Base-by-base conservation (phyloP, 2,113 vertebrate genomes). In the Odontophorus gujanensis region DNA sequence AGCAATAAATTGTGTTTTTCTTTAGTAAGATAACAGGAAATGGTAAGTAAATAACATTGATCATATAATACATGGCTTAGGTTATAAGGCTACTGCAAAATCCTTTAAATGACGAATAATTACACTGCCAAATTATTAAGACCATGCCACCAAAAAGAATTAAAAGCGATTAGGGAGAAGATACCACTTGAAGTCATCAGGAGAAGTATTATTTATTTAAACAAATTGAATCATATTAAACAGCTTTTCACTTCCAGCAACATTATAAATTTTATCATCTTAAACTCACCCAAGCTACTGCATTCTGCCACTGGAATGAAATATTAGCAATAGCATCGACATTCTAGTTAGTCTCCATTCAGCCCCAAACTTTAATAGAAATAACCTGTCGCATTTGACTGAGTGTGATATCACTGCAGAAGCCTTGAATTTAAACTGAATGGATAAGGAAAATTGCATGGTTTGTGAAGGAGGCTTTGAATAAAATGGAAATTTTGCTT, bases 321-420 rank as follows among this genome's bases (percentile, higher is more conserved):
- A 97, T 96, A 97, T 96, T 96, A 96, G 96, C 95, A 94, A 89
- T 92, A 91, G 81, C 94, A 95, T 95, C 24, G 83, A 75, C 81
- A 94, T 97, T 97, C 73, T 95, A 96, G 94, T 98, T 98, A 97
- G 96, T 97, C 95, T 98, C 94, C 85, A 89, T 97, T 97, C 96
- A 97, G 90, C 91, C 79, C 87, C 95, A 97, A 97, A 97, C 95
- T 97, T 97, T 97, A 97, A 97, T 96, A 97, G 95, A 97, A 98
- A 97, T 97, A 97, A 96, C 89, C 97, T 97, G 97, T 95, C 94
- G 11, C 42, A 88, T 97, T 95, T 98, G 97, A 97, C 98, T 96
- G 97, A 97, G 91, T 97, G 93, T 95, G 96, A 96, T 97, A 97
- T 97, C 96, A 89, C 93, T 85, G 90, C 50, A 97, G 85, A 90